Evolutionary conservation across 2,888 invertebrate genomes (phyloP).

Genomic region (Scaptomyza tumidula): DNA sequence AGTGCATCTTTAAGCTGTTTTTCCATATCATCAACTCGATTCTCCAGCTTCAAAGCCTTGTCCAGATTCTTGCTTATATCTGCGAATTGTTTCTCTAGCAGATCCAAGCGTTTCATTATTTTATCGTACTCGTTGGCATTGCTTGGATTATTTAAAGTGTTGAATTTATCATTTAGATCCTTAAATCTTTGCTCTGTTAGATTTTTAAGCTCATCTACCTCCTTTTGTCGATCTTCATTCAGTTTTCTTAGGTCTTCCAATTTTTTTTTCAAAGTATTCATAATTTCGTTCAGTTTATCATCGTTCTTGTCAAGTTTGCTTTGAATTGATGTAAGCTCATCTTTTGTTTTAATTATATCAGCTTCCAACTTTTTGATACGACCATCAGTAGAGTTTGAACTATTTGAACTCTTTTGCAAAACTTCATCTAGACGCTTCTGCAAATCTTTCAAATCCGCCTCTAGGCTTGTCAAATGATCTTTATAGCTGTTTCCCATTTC

Average conservation of each 20-base stretch:
- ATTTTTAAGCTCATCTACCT: neutral
- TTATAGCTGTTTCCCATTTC: constrained; percentile 15
- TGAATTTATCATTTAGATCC: neutral
- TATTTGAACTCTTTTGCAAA: neutral
- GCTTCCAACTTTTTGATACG: constrained; percentile 5
- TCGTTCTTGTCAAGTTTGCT: neutral
- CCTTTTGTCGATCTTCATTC: neutral
- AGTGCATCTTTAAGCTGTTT: constrained; percentile 6
- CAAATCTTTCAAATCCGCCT: neutral
- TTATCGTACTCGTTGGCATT: neutral
- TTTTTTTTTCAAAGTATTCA: neutral
- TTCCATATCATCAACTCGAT: neutral
- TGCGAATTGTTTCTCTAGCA: constrained; percentile 7
- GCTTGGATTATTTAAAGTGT: neutral
- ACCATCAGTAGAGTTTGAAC: neutral
- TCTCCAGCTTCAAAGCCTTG: neutral
- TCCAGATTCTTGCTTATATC: neutral
- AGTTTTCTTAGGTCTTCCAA: neutral
- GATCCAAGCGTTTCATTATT: constrained; percentile 2
- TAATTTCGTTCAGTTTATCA: neutral
- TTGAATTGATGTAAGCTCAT: neutral
- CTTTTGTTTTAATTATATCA: constrained; percentile 1
- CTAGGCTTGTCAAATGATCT: neutral
- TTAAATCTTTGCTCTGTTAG: neutral
- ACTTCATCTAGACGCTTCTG: neutral